Base-by-base conservation (phyloP, 2,113 vertebrate genomes). In the Urocolius indicus region DNA sequence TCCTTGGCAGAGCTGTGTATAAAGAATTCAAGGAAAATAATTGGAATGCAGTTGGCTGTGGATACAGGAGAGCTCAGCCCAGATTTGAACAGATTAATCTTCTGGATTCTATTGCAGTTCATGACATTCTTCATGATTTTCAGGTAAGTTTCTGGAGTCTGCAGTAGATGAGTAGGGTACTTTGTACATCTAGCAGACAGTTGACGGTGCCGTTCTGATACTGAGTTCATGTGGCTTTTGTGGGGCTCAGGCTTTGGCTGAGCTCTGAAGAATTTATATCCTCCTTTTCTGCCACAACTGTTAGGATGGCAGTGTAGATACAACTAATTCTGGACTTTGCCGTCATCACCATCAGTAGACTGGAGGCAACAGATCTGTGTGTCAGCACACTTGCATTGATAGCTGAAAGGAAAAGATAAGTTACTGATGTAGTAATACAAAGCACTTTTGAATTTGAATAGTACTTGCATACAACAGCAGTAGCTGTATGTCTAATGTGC, bases 1-100 rank as follows among this genome's bases (percentile, higher is more conserved):
- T 99, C 29, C 98, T 99, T 23, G 99, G 99, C 52, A 98, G 99
- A 90, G 98, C 99, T 1, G 98, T 99, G 23, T 98, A 98, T 92
- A 99, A 97, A 95, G 99, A 99, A 96, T 99, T 99, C 94, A 97
- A 98, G 87, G 98, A 96, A 61, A 98, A 97, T 36, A 98, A 96
- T 59, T 99, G 99, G 99, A 97, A 97, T 34, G 92, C 98, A 2
- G 81, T 98, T 62, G 99, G 99, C 51, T 98, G 98, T 11, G 99
- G 99, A 3, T 99, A 98, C 89, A 98, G 98, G 72, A 98, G 99
- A 84, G 99, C 99, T 36, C 98, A 98, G 52, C 99, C 99, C 41
- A 98, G 96, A 43, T 98, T 99, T 94, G 98, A 99, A 18, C 98
- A 98, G 84, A 95, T 99, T 79, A 99, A 99, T 96, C 97, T 99